Base-by-base conservation (phyloP, 2,113 vertebrate species). In the Phyllostomus hastatus region DNA sequence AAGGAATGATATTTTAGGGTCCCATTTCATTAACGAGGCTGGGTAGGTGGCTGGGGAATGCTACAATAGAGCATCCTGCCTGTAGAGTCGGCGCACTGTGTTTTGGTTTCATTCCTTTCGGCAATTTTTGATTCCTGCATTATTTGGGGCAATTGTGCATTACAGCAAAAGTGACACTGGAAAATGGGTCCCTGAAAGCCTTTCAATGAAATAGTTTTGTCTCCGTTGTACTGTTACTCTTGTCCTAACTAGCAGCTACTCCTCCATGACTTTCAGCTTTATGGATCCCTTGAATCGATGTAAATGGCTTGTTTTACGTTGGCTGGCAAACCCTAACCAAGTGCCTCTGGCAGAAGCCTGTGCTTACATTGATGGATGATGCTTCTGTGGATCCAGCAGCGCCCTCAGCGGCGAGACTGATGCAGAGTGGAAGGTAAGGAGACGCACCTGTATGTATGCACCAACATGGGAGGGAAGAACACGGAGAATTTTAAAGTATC, bases 141-240 rank as follows among this genome's bases (percentile, higher is more conserved):
- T 94, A 88, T 92, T 80, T 89, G 80, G 72, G 43, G 10, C 66
- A 86, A 1, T 69, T 70, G 67, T 91, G 17, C 16, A n/a, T 85
- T 82, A 83, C 12, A 38, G 67, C 33, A 66, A 61, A 59, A 90
- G n/a, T 67, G 59, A 93, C 84, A 67, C 43, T n/a, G 88, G 90
- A 93, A 70, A 79, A 76, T 38, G 88, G 12, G 64, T 89, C 87
- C 46, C 85, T 90, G 85, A 95, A 94, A 96, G 81, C 59, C 75
- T 97, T 38, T 94, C 81, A 57, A 46, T 93, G 64, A 96, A 95
- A 86, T 82, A 69, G 41, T 69, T 93, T 64, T 91, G 57, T 92
- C 70, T 95, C 41, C 41, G 12, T 48, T 1, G 4, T 69, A 50
- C 50, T 1, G 5, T 88, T 80, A 67, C 26, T 76, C 50, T 89